Evolutionary conservation across 2,797 vertebrate genomes (phyloP), one percentile per base, ranked within the genome.

Genomic region (Threskiornis aethiopicus): DNA sequence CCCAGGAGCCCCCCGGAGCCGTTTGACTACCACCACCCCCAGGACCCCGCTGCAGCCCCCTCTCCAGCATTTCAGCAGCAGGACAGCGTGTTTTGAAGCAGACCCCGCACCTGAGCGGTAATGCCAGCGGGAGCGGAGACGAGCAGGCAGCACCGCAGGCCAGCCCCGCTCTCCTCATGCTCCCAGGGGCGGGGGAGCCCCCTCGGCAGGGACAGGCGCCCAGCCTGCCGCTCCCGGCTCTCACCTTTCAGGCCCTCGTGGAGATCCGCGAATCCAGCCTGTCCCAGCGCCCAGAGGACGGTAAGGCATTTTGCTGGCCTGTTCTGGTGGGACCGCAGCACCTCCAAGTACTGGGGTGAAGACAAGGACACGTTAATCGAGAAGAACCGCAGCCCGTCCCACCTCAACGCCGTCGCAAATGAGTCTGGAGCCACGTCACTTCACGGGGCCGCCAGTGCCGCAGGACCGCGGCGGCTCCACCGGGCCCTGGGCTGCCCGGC

Each of bases 201-300:
- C 9, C 49, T 29, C 1, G 4, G 57, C 12, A 0, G 35, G 64
- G 14, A 39, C 1, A 0, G 35, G 33, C 3, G 1, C 52, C 35
- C 44, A 42, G 26, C 35, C 3, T 0, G 2, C 58, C 4, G 14
- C 10, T 14, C 39, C 21, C 0, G 0, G 22, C 41, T 39, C 73
- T 96, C 97, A 99, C 99, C 99, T 99, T 98, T 98, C 54, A 99
- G 98, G 73, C 99, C 99, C 94, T 99, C 99, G 1, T 98, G 97
- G 78, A 99, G 99, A 96, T 98, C 99, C 1, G 98, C 54, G 95
- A 99, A 99, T 11, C 99, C 99, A 0, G 99, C 99, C 93, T 99
- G 99, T 5, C 99, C 99, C 91, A 99, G 97, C 1, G 99, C 99
- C 99, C 99, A 99, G 98, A 99, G 99, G 90, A 99, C 99, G 13